A percentile compares a stretch with the other conserved stretches of the same genome.
phyloP scores from a whole-genome alignment of 2,888 invertebrate genomes.

The Liopterus haemorrhoidalis region DNA sequence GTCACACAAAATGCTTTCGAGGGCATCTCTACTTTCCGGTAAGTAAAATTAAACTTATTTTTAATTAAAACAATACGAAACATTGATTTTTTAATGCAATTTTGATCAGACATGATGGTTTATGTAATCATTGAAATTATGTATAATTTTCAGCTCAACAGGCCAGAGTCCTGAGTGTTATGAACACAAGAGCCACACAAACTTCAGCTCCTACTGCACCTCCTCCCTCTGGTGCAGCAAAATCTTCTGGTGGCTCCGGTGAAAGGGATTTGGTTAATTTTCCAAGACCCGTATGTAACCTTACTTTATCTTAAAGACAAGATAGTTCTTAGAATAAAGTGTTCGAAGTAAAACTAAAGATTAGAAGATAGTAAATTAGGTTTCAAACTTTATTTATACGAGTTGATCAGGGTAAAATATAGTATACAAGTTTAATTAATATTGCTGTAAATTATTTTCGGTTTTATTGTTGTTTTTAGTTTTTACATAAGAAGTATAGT shows the following conservation, averaged over 20 bases:
- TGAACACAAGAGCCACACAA: slow-evolving; percentile 48
- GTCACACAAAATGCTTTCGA: slow-evolving; percentile 60
- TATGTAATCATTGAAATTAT: slow-evolving; percentile 49
- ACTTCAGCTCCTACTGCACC: slow-evolving; percentile 37
- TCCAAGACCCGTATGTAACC: slow-evolving; percentile 53
- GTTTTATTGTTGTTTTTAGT: too few relatives aligned
- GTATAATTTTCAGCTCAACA: slow-evolving; percentile 46
- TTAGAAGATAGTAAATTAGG: too few relatives aligned
- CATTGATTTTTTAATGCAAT: background rate
- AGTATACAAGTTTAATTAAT: too few relatives aligned
- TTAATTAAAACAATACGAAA: background rate
- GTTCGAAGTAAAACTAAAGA: too few relatives aligned
- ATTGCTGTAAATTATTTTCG: too few relatives aligned
- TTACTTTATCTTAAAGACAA: background rate
- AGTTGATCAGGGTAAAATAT: too few relatives aligned
- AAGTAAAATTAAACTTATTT: slow-evolving; percentile 1
- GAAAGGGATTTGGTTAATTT: slow-evolving; percentile 68
- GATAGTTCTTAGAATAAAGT: too few relatives aligned
- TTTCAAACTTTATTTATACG: too few relatives aligned
- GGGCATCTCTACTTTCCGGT: slow-evolving; percentile 41
- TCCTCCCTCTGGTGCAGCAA: slow-evolving; percentile 42
- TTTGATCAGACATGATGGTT: slow-evolving; percentile 39
- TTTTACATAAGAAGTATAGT: too few relatives aligned
- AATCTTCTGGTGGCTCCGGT: slow-evolving; percentile 55
- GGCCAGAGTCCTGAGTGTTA: slow-evolving; percentile 46